A percentile compares a stretch with the other conserved stretches of the same genome.
phyloP scores from a whole-genome alignment of 2,113 vertebrate genomes.

The Lota lota region DNA sequence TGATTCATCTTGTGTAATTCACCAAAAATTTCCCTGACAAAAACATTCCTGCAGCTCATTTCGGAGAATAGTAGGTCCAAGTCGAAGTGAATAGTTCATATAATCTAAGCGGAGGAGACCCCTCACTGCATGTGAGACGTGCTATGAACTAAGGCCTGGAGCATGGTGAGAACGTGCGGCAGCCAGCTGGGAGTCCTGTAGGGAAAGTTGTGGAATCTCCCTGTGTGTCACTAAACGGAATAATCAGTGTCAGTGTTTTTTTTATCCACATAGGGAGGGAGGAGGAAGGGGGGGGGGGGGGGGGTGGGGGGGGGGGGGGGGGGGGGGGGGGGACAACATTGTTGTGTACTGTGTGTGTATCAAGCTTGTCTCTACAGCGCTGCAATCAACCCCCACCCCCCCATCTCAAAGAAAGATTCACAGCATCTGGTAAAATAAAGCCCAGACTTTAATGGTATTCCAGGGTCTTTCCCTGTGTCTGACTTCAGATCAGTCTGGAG shows the following conservation, averaged over 20 bases:
- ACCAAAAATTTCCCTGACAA: too few species aligned
- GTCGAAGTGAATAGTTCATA: too few species aligned
- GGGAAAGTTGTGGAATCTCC: conserved; percentile 41
- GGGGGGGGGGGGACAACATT: not conserved
- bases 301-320: too few species aligned
- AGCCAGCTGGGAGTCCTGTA: conserved; percentile 52
- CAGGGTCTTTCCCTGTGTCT: conserved; percentile 7
- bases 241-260: conserved; percentile 48
- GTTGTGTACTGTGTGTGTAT: conserved; percentile 49
- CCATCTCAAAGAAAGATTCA: conserved; percentile 34
- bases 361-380: conserved; percentile 13
- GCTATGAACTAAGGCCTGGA: conserved; percentile 12
- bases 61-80: too few species aligned
- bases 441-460: conserved; percentile 25
- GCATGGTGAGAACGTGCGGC: conserved; percentile 36
- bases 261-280: conserved; percentile 41
- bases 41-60: too few species aligned
- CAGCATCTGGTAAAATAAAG: conserved; percentile 32
- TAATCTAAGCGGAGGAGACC: too few species aligned
- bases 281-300: too few species aligned
- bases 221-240: conserved; percentile 46
- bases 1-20: too few species aligned
- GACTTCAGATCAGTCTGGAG: conserved; percentile 21
- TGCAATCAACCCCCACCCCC: conserved; percentile 50
- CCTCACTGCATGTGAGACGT: too few species aligned